Percentiles rank a stretch among this genome's conserved stretches.
These are phyloP conservation scores for Cyprinella venusta DNA, from an alignment of 2,797 vertebrate species.

Conservation along the genomic window DNA sequence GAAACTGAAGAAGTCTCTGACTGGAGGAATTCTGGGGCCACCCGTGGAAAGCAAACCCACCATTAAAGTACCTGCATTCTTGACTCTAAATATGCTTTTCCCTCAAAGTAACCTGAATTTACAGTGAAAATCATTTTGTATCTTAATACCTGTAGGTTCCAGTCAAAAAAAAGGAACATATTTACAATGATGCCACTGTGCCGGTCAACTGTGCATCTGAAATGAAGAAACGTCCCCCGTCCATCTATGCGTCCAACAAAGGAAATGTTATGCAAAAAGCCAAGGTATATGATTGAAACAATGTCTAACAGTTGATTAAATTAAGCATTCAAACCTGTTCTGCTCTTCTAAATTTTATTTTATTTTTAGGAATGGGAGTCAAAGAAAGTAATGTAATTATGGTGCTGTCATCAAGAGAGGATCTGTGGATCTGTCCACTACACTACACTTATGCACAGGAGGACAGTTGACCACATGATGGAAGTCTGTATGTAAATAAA, in stretches of 20 bases:
- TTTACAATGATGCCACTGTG: constrained; percentile 75
- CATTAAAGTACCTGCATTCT: constrained; percentile 71
- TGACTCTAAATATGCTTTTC: neutral
- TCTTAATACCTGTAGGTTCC: constrained; percentile 61
- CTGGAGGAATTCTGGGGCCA: constrained; percentile 86
- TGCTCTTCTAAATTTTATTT: constrained; percentile 36
- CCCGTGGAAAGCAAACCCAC: constrained; percentile 77
- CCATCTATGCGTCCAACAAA: constrained; percentile 83
- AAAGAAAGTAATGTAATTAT: constrained; percentile 86
- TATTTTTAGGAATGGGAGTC: constrained; percentile 94
- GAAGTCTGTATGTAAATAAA: constrained; percentile 15
- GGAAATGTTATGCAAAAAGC: constrained; percentile 94
- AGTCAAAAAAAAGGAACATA: constrained; percentile 72
- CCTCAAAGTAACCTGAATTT: neutral
- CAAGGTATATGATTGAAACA: constrained; percentile 79
- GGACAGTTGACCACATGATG: neutral
- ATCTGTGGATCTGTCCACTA: neutral
- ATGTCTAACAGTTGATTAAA: neutral
- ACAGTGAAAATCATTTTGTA: neutral
- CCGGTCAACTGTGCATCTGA: constrained; percentile 91
- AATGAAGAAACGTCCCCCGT: constrained; percentile 87
- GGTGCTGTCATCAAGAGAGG: neutral
- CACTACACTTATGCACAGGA: neutral
- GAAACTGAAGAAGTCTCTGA: constrained; percentile 91
- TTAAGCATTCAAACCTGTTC: neutral